Base-by-base conservation (phyloP, 1,140 invertebrate genomes). In the Parapsyche elsis region DNA sequence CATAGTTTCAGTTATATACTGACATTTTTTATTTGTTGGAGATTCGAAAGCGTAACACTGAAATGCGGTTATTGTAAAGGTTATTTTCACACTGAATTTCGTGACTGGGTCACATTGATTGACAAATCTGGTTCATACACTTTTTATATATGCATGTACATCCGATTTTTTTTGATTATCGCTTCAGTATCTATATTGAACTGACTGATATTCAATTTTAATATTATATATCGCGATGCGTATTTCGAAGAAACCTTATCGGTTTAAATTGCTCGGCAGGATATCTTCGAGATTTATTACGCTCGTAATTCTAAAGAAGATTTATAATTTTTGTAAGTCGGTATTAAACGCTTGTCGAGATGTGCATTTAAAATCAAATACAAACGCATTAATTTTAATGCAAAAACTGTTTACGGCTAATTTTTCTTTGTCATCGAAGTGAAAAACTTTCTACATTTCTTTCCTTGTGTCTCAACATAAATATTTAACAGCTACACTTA, bases 361-460 rank as follows among this genome's bases (percentile, higher is more conserved):
- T 38, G 30, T 38, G 7, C 30, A 38, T 38, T 38, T 38, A 38
- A 38, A 38, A 61, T 19, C 16, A 21, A 16, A 19, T 9, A 61
- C 16, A 38, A 61, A 19, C 16, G 16, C 14, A 21, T 19, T 19
- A 21, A 61, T 61, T 61, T 61, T 26, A 67, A 67, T 26, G n/a
- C 9, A 12, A 67, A 67, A 67, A 26, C 12, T 10, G 23, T 53
- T 53, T n/a, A 53, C 64, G 5, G 9, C 2, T 23, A 30, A 67
- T 67, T 67, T 67, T 67, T 67, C 64, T 67, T 67, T 67, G 64
- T 67, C 64, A 21, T 21, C 10, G 59, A 4, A 1, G 14, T 53
- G 2, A 53, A 53, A 2, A 61, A 30, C 64, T 67, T 67, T 67
- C 64, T 67, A 67, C 64, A 23, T 2, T 67, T 30, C 57, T 16